Conservation (phyloP, 2,888 invertebrate genomes). For the Torymus auratus region DNA sequence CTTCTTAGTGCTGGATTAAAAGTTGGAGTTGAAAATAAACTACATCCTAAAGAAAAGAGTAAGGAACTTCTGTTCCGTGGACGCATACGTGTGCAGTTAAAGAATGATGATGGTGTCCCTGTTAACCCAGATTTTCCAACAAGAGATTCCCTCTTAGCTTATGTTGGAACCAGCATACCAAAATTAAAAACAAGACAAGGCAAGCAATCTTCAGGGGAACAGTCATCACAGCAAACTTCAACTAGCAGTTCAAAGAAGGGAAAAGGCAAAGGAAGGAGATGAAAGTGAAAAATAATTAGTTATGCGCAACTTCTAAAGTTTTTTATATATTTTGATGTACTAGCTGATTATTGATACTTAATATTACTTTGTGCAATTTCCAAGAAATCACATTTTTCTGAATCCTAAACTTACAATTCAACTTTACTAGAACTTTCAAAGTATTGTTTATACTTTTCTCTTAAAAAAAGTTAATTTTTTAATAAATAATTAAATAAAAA, state of each 20-base stretch:
- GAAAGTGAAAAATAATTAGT: conserved; percentile 54
- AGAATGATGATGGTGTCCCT: conserved; percentile 91
- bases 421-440: no score
- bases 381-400: no score
- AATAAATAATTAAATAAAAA: no score
- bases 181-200: conserved; percentile 90
- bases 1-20: conserved; percentile 88
- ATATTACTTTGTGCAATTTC: background rate
- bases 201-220: conserved; percentile 76
- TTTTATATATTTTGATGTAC: conserved; percentile 7
- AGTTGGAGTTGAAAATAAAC: conserved; percentile 94
- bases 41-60: conserved; percentile 93
- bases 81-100: conserved; percentile 93
- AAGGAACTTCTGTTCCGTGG: conserved; percentile 92
- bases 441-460: no score
- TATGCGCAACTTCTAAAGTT: background rate
- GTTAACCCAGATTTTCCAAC: conserved; percentile 84
- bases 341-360: background rate
- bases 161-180: conserved; percentile 91
- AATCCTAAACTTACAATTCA: no score
- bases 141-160: conserved; percentile 86
- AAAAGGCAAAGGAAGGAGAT: conserved; percentile 77
- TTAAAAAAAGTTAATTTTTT: no score
- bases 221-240: conserved; percentile 71
- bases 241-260: conserved; percentile 71